Base-by-base conservation (phyloP, 2,888 invertebrate species). In the Protophormia terraenovae region DNA sequence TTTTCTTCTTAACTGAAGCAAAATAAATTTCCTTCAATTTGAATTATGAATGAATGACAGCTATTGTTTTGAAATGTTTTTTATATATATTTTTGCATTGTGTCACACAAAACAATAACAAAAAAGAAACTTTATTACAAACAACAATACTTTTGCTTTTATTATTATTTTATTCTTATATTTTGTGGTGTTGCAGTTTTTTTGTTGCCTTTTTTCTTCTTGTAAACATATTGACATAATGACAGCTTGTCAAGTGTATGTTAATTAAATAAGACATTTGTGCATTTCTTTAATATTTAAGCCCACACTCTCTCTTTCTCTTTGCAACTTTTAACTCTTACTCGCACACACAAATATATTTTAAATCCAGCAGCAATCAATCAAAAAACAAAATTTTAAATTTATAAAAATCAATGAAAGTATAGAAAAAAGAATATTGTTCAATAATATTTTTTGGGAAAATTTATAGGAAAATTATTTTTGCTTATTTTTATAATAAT, bases 161-260 rank as follows among this genome's bases (percentile, higher is more conserved):
- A 24, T 47, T 38, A 10, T 29, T 41, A 41, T 38, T 29, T n/a
- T 38, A 16, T 16, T 71, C 16, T 47, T 67, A 29, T 12, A 53
- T 45, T 69, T 76, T 69, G 60, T 38, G 19, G 47, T 75, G 27
- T 79, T 53, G 58, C 72, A 53, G 22, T 41, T 58, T 66, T 67
- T 41, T 50, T 83, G 35, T 14, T 77, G 41, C 27, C 47, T 22
- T 64, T 58, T 29, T 66, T 47, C 7, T 45, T 76, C 8, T 78
- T 78, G 67, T 64, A 66, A 60, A 32, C 55, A 72, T 85, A 82
- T 85, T 85, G 82, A 82, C 85, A 82, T 71, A 81, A 75, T 86
- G 87, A 86, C 87, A 87, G 82, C 82, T 84, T 84, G 84, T 87
- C 87, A 87, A 84, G 84, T 84, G 84, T 78, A 80, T 86, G 86